Percentiles rank a stretch among this genome's conserved stretches.
These are phyloP conservation scores for Prosapia bicincta DNA, from an alignment of 2,888 invertebrate species.

Conservation along the genomic window DNA sequence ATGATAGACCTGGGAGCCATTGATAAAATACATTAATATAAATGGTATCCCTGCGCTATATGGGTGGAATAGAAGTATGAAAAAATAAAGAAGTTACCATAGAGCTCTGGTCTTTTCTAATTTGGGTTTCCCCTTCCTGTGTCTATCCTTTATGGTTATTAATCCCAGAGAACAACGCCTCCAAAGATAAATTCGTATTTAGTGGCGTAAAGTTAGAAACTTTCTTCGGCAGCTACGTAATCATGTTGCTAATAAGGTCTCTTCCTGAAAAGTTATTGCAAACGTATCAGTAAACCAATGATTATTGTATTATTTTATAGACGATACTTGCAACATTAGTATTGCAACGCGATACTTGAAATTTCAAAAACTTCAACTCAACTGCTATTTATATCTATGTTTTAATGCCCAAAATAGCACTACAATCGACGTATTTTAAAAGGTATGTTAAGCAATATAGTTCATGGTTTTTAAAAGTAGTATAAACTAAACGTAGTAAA, in stretches of 20 bases:
- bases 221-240: not conserved
- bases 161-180: slow-evolving; percentile 37
- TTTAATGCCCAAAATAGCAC: too few relatives aligned
- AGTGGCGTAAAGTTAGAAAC: not conserved
- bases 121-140: slow-evolving; percentile 30
- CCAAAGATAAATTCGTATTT: slow-evolving; percentile 25
- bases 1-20: slow-evolving; percentile 43
- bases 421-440: too few relatives aligned
- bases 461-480: too few relatives aligned
- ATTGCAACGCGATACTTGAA: too few relatives aligned
- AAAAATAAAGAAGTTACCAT: slow-evolving; percentile 41
- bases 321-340: too few relatives aligned
- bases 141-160: slow-evolving; percentile 40
- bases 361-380: too few relatives aligned
- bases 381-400: too few relatives aligned
- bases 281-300: too few relatives aligned
- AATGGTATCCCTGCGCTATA: slow-evolving; percentile 40
- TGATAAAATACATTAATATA: slow-evolving; percentile 43
- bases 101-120: slow-evolving; percentile 36
- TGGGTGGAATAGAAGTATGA: slow-evolving; percentile 42
- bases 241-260: not conserved
- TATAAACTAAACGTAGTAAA: too few relatives aligned
- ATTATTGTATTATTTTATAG: too few relatives aligned
- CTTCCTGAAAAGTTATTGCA: too few relatives aligned
- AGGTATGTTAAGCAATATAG: too few relatives aligned